Evolutionary conservation across 64 coral and sea anemone genomes (phyloP).

Genomic region (Astreopora myriophthalma): DNA sequence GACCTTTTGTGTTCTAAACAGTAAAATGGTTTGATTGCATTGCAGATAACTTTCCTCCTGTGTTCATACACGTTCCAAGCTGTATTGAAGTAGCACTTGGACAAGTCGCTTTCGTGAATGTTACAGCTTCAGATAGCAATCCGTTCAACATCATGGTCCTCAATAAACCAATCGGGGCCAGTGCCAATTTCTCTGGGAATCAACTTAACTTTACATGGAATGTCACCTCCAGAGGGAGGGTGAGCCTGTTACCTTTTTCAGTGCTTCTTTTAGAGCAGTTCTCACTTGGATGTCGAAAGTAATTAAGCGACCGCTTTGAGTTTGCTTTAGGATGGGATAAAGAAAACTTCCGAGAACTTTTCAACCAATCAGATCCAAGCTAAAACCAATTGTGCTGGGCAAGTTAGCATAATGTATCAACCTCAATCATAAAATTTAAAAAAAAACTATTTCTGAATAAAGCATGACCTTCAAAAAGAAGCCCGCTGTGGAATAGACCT

Average conservation of each 20-base stretch:
- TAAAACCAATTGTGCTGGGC: no score
- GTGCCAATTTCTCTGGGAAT: not conserved
- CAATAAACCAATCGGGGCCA: not conserved
- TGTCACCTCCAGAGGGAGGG: slow-evolving; percentile 2
- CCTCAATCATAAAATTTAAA: no score
- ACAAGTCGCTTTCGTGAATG: not conserved
- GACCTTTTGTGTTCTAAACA: not conserved
- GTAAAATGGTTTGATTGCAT: not conserved
- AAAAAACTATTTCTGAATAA: no score
- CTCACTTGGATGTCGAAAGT: no score
- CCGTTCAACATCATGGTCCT: not conserved
- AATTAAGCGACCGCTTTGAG: no score
- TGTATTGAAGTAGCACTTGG: not conserved
- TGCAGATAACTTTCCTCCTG: slow-evolving; percentile 19
- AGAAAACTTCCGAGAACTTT: no score
- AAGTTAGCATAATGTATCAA: no score
- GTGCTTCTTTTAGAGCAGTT: no score
- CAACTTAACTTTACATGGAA: slow-evolving; percentile 37
- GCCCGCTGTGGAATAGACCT: no score
- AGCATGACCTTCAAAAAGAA: no score
- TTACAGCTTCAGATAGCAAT: slow-evolving; percentile 18
- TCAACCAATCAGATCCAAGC: no score
- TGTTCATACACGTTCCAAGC: not conserved
- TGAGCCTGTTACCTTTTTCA: not conserved
- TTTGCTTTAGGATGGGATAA: no score